Evolutionary conservation across 92 coral and sea anemone species (phyloP), one percentile per base, ranked within the genome.

Genomic region (Galaxea fascicularis): DNA sequence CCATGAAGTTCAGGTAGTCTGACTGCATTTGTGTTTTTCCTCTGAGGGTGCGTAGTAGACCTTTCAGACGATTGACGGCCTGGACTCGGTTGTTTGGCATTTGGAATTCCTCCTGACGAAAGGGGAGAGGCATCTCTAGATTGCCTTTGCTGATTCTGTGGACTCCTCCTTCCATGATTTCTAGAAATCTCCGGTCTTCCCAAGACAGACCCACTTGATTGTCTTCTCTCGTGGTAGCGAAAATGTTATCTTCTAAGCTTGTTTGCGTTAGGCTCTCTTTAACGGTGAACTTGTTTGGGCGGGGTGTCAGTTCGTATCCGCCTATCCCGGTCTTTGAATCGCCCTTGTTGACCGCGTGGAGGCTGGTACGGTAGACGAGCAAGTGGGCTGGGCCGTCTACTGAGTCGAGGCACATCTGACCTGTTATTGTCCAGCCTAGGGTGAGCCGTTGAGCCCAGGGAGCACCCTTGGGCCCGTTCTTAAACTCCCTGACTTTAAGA

Each of bases 401-500:
- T 18, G 44, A 26, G 76, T 90, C 91, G 8, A 86, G 84, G 49
- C 90, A 90, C 85, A 86, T 82, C 77, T 86, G 90, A 16, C 91
- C 91, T 0, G 77, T 57, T 67, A 87, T 72, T 44, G 85, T 88
- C 94, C 92, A 91, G 63, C 94, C 89, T 18, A 84, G 73, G 26
- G 64, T 16, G 9, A 74, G 84, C 72, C 74, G 39, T 62, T 91
- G 91, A 10, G 94, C 94, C 90, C 71, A 66, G 3, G 65, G 79
- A 17, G 75, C 54, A 4, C 75, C 75, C 20, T 70, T 73, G 28
- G 94, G 83, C 14, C 94, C 92, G 63, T 91, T 85, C 51, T 67
- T 88, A 73, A 91, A 91, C 47, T 80, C 95, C 52, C 82, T 68
- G 10, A 91, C 95, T 71, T 91, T 88, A 18, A 92, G 80, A n/a